Percentiles rank a stretch among this genome's conserved stretches.
phyloP scores from a whole-genome alignment of 2,113 vertebrate species.

The Tragelaphus buxtoni region DNA sequence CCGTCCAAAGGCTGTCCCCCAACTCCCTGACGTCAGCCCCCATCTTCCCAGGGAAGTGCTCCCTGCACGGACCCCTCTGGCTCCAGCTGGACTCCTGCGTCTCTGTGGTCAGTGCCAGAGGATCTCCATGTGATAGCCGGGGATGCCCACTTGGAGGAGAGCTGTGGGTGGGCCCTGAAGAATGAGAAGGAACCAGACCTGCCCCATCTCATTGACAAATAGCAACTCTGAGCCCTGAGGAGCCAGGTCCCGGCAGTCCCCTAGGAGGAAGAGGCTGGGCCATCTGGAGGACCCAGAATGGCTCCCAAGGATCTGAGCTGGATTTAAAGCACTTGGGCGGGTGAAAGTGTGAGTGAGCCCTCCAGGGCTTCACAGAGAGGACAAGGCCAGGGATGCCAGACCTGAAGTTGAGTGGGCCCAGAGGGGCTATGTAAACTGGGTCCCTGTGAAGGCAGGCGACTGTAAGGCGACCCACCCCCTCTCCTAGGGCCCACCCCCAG shows the following conservation, averaged over 20 bases:
- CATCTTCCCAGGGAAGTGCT: background rate
- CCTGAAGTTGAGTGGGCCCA: background rate
- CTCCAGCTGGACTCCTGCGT: background rate
- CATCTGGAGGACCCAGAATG: background rate
- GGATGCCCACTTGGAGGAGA: background rate
- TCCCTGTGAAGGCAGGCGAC: background rate
- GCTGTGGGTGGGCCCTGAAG: background rate
- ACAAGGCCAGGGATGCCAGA: background rate
- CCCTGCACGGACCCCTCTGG: background rate
- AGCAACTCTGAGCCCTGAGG: background rate
- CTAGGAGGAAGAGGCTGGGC: background rate
- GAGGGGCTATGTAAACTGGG: background rate
- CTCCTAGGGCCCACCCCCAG: background rate
- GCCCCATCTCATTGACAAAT: background rate
- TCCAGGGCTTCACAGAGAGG: background rate
- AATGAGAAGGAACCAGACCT: background rate
- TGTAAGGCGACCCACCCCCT: background rate
- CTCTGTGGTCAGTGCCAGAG: background rate
- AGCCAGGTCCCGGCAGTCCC: background rate
- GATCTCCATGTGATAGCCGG: background rate
- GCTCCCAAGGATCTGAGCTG: background rate
- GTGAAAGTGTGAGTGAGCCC: no score
- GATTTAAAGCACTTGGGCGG: background rate
- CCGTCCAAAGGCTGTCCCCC: background rate
- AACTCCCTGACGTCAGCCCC: background rate